phyloP scores from a whole-genome alignment of 2,113 vertebrate genomes.

The Geococcyx californianus region DNA sequence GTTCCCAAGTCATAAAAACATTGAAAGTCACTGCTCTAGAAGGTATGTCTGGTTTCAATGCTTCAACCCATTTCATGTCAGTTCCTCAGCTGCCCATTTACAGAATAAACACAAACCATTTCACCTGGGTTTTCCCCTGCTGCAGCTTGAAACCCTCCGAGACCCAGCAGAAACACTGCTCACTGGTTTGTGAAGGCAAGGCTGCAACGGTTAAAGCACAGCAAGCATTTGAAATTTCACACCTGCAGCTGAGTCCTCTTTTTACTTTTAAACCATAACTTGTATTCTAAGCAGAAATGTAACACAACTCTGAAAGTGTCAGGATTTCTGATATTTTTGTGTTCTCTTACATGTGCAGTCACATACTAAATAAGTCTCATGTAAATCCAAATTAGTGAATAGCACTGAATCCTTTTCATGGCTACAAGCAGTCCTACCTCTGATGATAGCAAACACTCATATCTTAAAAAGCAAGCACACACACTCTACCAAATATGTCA shows the following conservation, averaged over 20 bases:
- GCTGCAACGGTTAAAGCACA: accelerated
- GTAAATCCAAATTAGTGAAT: not conserved
- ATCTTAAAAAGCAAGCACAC: not conserved
- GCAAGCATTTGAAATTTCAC: not conserved
- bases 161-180: not conserved
- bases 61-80: constrained; percentile 41
- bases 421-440: not conserved
- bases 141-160: not conserved
- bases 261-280: not conserved
- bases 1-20: constrained; percentile 21
- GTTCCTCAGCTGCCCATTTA: not conserved
- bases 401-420: not conserved
- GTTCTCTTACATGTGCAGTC: not conserved
- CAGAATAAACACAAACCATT: not conserved
- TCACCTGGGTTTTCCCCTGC: not conserved
- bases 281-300: not conserved
- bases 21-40: not conserved
- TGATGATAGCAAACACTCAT: not conserved
- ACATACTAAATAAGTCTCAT: not conserved
- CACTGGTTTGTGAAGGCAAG: accelerated
- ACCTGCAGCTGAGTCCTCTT: accelerated
- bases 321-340: not conserved
- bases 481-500: not conserved
- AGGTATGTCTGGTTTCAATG: not conserved
- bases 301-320: not conserved